Percentiles rank a stretch among this genome's conserved stretches.
These are phyloP conservation scores for Notoglanidium macrostoma DNA, from an alignment of 2,797 vertebrate species.

Conservation along the genomic window DNA sequence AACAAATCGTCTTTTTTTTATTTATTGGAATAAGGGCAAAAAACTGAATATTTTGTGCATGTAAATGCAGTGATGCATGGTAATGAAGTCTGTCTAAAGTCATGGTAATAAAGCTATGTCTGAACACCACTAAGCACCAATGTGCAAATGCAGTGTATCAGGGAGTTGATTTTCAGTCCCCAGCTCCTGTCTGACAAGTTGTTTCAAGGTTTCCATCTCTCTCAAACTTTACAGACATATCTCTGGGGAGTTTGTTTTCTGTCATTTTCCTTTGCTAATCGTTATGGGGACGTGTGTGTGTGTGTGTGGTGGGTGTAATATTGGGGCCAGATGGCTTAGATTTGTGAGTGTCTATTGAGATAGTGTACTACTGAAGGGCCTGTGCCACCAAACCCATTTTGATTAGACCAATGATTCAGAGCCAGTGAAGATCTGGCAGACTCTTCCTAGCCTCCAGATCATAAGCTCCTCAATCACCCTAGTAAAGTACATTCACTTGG, in stretches of 20 bases:
- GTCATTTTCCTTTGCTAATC: constrained; percentile 36
- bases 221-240: constrained; percentile 22
- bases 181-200: not conserved
- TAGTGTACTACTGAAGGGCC: constrained; percentile 57
- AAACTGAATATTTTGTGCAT: too few species aligned
- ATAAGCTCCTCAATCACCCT: constrained; percentile 64
- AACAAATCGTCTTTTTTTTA: too few species aligned
- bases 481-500: constrained; percentile 56
- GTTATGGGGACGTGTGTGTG: constrained; percentile 16
- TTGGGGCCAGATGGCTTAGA: constrained; percentile 65
- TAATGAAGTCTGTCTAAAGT: not conserved
- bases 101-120: not conserved
- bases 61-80: not conserved
- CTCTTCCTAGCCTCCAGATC: constrained; percentile 63
- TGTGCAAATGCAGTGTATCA: not conserved
- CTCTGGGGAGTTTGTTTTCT: constrained; percentile 46
- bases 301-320: constrained; percentile 44
- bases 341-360: constrained; percentile 65
- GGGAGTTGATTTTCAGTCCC: not conserved
- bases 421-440: constrained; percentile 59
- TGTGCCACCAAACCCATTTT: constrained; percentile 69
- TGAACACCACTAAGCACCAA: not conserved
- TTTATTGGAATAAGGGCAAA: too few species aligned
- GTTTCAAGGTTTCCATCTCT: constrained; percentile 31
- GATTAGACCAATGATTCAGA: constrained; percentile 66